Evolutionary conservation across 2,113 vertebrate genomes (phyloP).

Genomic region (Lagenorhynchus albirostris): DNA sequence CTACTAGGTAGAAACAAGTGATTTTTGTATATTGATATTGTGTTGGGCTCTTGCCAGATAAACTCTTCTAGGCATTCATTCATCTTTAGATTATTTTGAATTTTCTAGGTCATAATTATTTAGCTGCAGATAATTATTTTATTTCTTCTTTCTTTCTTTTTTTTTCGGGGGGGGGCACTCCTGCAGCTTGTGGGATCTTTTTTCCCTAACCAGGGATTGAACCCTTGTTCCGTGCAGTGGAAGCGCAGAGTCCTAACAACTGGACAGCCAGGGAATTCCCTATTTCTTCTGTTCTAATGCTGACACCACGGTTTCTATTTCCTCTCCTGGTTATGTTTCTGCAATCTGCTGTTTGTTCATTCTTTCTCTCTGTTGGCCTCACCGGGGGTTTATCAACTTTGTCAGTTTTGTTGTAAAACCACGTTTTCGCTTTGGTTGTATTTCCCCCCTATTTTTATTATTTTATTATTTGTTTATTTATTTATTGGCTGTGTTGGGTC

Average conservation of each 20-base stretch:
- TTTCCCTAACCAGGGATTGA: too few relatives aligned
- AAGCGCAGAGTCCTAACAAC: too few relatives aligned
- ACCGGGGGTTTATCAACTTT: not conserved
- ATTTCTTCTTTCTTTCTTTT: not conserved
- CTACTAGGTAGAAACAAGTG: not conserved
- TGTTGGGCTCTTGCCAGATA: not conserved
- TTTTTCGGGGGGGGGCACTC: too few relatives aligned
- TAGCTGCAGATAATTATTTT: too few relatives aligned
- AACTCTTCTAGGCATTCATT: accelerated
- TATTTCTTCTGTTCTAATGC: not conserved
- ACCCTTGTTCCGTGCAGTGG: too few relatives aligned
- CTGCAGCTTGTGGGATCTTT: too few relatives aligned
- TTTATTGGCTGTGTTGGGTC: too few relatives aligned
- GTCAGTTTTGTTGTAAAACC: not conserved
- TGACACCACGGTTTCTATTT: not conserved
- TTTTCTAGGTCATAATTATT: not conserved
- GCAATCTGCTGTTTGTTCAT: accelerated
- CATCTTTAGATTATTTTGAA: not conserved
- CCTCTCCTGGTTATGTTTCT: not conserved
- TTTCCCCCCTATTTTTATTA: not conserved
- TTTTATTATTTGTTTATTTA: too few relatives aligned
- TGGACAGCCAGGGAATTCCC: too few relatives aligned
- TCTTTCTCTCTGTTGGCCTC: not conserved
- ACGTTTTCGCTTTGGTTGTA: not conserved
- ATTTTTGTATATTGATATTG: not conserved